These are phyloP conservation scores for Bombus balteatus DNA, from an alignment of 1,140 invertebrate species.

Conservation along the genomic window DNA sequence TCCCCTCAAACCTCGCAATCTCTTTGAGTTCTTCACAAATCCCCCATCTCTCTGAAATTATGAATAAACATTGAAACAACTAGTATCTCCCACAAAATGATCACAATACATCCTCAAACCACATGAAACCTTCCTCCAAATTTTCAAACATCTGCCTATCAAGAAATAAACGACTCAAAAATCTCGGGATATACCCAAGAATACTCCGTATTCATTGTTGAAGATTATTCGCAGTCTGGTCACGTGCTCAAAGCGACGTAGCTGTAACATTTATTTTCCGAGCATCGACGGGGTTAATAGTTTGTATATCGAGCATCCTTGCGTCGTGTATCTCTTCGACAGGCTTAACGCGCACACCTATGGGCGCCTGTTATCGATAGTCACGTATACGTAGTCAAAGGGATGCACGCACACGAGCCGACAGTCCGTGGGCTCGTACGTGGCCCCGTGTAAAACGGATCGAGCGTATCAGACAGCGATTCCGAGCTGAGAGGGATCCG, in stretches of 20 bases:
- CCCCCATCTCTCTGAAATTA: no score
- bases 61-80: no score
- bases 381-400: constrained; percentile 53
- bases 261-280: constrained; percentile 55
- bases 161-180: background rate
- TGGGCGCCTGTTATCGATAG: constrained; percentile 33
- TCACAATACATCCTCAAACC: no score
- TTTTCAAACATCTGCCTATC: no score
- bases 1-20: background rate
- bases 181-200: background rate
- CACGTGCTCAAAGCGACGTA: constrained; percentile 41
- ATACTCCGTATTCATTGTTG: background rate
- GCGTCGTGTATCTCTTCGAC: constrained; percentile 61
- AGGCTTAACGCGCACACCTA: constrained; percentile 39
- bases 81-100: no score
- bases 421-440: constrained; percentile 14
- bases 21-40: background rate
- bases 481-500: constrained; percentile 79
- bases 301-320: constrained; percentile 69
- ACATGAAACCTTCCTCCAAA: no score
- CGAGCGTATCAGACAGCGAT: constrained; percentile 71
- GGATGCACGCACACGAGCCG: constrained; percentile 31
- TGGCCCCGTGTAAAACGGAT: constrained; percentile 47
- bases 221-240: constrained; percentile 50
- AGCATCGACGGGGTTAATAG: constrained; percentile 70